A percentile compares a stretch with the other conserved stretches of the same genome.
phyloP scores from a whole-genome alignment of 2,113 vertebrate genomes.

The Neolamprologus cancellatus region DNA sequence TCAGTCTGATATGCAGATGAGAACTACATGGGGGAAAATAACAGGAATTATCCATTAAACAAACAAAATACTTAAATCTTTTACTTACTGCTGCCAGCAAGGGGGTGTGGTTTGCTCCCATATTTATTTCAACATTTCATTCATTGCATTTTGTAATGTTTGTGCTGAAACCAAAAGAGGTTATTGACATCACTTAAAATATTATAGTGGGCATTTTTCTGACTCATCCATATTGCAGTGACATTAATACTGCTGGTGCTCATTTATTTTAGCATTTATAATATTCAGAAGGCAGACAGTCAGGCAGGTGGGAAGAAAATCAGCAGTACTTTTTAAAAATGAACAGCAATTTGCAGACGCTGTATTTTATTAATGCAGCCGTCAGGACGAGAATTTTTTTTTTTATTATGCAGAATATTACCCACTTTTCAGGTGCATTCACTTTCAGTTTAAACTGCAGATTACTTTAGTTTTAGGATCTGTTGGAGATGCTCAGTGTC shows the following conservation, averaged over 20 bases:
- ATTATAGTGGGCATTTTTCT: neutral
- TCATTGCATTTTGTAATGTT: neutral
- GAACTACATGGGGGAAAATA: neutral
- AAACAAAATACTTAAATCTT: neutral
- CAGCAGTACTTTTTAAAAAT: neutral
- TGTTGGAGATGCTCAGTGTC: neutral
- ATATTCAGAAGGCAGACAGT: neutral
- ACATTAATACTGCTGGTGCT: neutral
- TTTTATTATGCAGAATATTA: neutral
- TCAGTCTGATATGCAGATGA: slow-evolving; percentile 19
- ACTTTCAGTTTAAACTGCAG: neutral
- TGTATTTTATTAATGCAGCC: neutral
- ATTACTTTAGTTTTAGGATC: neutral
- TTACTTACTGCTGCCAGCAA: neutral
- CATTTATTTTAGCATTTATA: neutral
- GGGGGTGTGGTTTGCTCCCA: neutral
- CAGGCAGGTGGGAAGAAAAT: neutral
- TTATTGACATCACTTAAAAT: neutral
- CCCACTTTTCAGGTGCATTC: neutral
- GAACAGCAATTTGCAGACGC: neutral
- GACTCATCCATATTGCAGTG: neutral
- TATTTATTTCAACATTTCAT: neutral
- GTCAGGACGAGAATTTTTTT: neutral
- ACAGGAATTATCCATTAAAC: neutral
- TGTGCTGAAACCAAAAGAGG: neutral